phyloP scores from a whole-genome alignment of 2,888 invertebrate species.

The Machimus rusticus region DNA sequence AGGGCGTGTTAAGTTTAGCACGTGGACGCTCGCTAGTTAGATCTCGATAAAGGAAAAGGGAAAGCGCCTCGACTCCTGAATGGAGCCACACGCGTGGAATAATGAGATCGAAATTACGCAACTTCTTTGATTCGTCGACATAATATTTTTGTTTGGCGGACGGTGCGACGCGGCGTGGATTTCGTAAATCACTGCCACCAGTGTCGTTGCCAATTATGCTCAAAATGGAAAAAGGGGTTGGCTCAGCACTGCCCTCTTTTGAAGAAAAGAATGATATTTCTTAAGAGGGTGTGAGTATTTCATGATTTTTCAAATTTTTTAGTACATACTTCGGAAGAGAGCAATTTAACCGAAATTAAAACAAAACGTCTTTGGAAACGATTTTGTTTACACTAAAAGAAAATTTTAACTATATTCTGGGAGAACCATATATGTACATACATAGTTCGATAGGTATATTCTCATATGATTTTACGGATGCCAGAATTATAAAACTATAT shows the following conservation, averaged over 20 bases:
- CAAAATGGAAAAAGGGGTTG: neutral
- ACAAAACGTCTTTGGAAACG: neutral
- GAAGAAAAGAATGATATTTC: neutral
- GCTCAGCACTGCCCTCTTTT: neutral
- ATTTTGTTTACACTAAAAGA: too few species aligned
- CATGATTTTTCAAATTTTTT: neutral
- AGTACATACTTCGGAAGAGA: neutral
- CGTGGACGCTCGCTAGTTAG: conserved; percentile 23
- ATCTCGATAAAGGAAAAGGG: conserved; percentile 16
- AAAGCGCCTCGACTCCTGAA: conserved; percentile 12
- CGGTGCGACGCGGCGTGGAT: neutral
- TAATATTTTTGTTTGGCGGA: conserved; percentile 1
- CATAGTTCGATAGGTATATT: too few species aligned
- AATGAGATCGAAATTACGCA: conserved; percentile 41
- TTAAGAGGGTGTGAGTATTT: neutral
- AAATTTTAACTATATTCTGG: too few species aligned
- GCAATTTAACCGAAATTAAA: neutral
- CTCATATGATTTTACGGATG: too few species aligned
- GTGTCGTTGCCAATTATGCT: conserved; percentile 8
- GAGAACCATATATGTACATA: too few species aligned
- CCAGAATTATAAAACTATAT: too few species aligned
- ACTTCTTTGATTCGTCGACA: conserved; percentile 30
- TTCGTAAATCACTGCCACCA: conserved; percentile 13
- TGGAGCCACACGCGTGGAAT: conserved; percentile 41
- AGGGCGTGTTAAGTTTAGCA: conserved; percentile 37